Conservation (phyloP, 2,113 vertebrate species). For the Oenanthe oenanthe region DNA sequence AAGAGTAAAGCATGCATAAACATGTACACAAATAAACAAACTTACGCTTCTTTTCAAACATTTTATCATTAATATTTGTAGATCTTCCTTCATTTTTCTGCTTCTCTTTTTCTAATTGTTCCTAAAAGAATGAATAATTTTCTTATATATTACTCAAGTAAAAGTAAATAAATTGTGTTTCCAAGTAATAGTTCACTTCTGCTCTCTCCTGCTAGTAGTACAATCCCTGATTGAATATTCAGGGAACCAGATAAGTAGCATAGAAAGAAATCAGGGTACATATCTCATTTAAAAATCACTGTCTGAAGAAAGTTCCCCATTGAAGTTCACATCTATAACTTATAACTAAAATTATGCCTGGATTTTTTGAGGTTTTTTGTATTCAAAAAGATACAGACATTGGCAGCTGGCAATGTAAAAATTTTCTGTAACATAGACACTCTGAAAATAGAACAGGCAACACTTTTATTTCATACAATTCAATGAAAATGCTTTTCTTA, state of each 20-base stretch:
- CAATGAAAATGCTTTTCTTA: background rate
- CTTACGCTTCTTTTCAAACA: conserved; percentile 86
- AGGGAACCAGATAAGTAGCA: background rate
- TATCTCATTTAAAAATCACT: background rate
- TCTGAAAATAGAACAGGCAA: background rate
- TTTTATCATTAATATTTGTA: conserved; percentile 75
- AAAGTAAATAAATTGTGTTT: background rate
- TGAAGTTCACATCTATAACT: background rate
- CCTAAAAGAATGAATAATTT: conserved; percentile 69
- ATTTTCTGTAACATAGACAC: background rate
- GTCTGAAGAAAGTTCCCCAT: background rate
- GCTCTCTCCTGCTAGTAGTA: background rate
- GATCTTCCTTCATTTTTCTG: conserved; percentile 81
- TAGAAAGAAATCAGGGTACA: background rate
- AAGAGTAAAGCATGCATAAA: background rate
- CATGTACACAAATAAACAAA: background rate
- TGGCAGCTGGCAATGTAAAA: background rate
- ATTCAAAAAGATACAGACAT: background rate
- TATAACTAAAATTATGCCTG: background rate
- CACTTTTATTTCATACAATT: background rate
- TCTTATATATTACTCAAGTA: background rate
- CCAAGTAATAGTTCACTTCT: background rate
- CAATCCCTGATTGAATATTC: background rate
- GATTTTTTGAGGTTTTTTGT: background rate
- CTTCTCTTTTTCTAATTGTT: conserved; percentile 85